Percentiles rank a stretch among this genome's conserved stretches.
Conservation (phyloP, 2,113 vertebrate genomes). For the Osmerus mordax region DNA sequence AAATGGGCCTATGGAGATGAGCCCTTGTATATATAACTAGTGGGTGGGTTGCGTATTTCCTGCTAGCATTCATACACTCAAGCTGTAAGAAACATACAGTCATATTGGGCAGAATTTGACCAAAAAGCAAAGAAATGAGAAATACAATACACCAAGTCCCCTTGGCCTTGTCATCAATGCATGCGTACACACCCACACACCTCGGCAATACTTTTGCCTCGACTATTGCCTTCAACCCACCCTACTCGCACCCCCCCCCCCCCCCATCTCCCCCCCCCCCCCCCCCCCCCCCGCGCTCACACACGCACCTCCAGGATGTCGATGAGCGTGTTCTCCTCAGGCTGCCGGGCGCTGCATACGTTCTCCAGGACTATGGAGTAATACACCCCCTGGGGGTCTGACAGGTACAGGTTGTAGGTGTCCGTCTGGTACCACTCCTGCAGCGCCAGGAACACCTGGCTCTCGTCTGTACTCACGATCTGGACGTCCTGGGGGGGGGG, state of each 20-base stretch:
- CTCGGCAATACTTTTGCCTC: background rate
- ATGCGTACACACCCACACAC: background rate
- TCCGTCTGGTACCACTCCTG: conserved; percentile 96
- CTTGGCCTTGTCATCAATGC: too few relatives aligned
- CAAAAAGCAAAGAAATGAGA: too few relatives aligned
- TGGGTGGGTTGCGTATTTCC: too few relatives aligned
- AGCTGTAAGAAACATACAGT: too few relatives aligned
- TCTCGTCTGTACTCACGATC: conserved; percentile 92
- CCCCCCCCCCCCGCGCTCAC: too few relatives aligned
- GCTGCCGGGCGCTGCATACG: conserved; percentile 90
- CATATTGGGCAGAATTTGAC: too few relatives aligned
- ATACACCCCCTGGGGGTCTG: conserved; percentile 82
- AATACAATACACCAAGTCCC: too few relatives aligned
- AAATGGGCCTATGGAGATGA: too few relatives aligned
- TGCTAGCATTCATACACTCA: too few relatives aligned
- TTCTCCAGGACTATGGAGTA: conserved; percentile 88
- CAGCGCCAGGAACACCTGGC: conserved; percentile 90
- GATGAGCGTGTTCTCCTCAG: conserved; percentile 86
- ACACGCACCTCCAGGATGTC: conserved; percentile 90
- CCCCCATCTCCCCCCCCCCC: background rate
- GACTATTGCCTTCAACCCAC: background rate
- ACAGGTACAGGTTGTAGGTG: conserved; percentile 95
- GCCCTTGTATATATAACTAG: too few relatives aligned
- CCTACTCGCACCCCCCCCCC: background rate
- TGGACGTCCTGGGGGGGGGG: conserved; percentile 80